Percentiles rank a stretch among this genome's conserved stretches.
phyloP scores from a whole-genome alignment of 1,140 invertebrate species.

The Lepidurus couesii region DNA sequence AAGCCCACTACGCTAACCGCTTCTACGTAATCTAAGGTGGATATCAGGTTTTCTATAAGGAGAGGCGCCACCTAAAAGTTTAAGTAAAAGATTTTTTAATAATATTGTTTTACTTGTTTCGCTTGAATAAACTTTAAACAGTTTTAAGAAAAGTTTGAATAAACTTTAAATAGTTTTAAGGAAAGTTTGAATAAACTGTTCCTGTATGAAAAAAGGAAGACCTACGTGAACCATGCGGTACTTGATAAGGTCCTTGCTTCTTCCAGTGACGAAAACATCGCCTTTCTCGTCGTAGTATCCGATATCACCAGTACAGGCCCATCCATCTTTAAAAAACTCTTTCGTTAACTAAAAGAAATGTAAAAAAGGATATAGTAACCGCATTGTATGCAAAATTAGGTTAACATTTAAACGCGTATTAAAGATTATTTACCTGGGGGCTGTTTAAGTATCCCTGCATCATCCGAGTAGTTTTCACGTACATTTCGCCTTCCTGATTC shows the following conservation, averaged over 20 bases:
- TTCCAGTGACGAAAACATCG: constrained; percentile 37
- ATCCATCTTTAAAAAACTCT: constrained; percentile 41
- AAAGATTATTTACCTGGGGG: constrained; percentile 35
- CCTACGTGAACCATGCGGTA: constrained; percentile 34
- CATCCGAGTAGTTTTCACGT: constrained; percentile 39
- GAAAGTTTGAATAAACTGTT: background rate
- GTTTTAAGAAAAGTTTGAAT: too few relatives aligned
- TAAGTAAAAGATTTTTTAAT: background rate
- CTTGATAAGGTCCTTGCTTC: constrained; percentile 39
- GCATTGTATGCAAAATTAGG: background rate
- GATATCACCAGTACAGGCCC: constrained; percentile 50
- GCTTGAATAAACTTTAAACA: too few relatives aligned
- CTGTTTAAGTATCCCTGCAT: constrained; percentile 39
- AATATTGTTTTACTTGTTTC: background rate
- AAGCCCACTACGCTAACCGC: constrained; percentile 48
- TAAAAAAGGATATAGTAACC: background rate
- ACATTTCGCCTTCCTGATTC: constrained; percentile 49
- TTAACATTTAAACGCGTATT: too few relatives aligned
- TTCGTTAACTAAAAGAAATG: background rate
- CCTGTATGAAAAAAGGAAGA: background rate
- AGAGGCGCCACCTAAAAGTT: constrained; percentile 29
- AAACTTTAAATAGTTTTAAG: background rate
- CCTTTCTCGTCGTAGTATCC: constrained; percentile 40
- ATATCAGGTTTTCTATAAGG: constrained; percentile 38
- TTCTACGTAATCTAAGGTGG: constrained; percentile 43